Percentiles rank a stretch among this genome's conserved stretches.
phyloP scores from a whole-genome alignment of 1,140 invertebrate genomes.

The Bombyx mandarina region DNA sequence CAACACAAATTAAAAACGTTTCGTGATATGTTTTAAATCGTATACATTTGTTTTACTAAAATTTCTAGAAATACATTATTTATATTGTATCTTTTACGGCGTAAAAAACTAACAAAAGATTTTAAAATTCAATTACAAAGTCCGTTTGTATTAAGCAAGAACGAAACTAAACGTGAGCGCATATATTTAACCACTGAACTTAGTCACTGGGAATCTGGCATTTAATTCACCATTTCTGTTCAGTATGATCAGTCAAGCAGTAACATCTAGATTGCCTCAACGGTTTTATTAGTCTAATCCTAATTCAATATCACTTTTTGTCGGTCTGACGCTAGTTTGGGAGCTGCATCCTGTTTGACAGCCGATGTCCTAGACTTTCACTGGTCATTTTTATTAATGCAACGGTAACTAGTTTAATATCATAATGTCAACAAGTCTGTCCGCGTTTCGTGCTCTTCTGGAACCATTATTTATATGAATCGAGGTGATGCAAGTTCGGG shows the following conservation, averaged over 20 bases:
- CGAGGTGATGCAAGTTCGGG: conserved; percentile 33
- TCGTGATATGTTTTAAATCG: no score
- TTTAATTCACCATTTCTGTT: conserved; percentile 56
- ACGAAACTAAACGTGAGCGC: no score
- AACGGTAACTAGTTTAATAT: conserved; percentile 44
- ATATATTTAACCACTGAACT: conserved; percentile 17
- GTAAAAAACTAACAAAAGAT: no score
- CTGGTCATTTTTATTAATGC: conserved; percentile 56
- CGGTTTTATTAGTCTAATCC: conserved; percentile 63
- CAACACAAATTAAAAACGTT: no score
- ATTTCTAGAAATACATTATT: no score
- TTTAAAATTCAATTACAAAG: no score
- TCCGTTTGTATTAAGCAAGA: no score
- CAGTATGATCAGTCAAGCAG: conserved; percentile 60
- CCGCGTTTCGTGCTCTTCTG: conserved; percentile 35
- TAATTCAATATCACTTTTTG: conserved; percentile 58
- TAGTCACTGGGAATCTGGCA: conserved; percentile 66
- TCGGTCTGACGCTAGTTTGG: conserved; percentile 37
- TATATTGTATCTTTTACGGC: no score
- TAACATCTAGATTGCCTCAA: conserved; percentile 62
- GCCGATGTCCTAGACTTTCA: conserved; percentile 48
- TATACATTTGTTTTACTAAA: no score
- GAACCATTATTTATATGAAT: conserved; percentile 35
- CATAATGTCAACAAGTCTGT: conserved; percentile 62
- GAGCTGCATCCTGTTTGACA: conserved; percentile 32